phyloP scores from a whole-genome alignment of 1,140 invertebrate species.

The Saxidomus purpurata region DNA sequence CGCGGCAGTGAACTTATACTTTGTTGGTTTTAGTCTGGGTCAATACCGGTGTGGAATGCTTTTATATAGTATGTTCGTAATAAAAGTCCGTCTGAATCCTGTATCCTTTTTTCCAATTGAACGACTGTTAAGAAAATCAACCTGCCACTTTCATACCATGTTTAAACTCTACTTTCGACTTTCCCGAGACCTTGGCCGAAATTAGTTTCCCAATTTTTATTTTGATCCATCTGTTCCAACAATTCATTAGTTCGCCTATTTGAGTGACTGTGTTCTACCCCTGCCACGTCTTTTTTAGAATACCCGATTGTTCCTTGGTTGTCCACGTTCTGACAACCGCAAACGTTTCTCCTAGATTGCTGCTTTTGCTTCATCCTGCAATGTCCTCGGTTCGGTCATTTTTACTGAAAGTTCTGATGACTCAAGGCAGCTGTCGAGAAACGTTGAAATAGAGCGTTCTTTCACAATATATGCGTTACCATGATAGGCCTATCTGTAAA shows the following conservation, averaged over 20 bases:
- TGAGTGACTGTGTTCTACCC: not conserved
- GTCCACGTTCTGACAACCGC: conserved; percentile 39
- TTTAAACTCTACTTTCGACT: not conserved
- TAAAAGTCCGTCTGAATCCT: too few relatives aligned
- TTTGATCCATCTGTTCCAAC: not conserved
- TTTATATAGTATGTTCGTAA: too few relatives aligned
- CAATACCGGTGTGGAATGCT: too few relatives aligned
- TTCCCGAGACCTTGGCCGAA: conserved; percentile 4
- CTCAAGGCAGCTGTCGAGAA: conserved; percentile 64
- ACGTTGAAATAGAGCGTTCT: conserved; percentile 46
- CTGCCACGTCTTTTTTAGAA: too few relatives aligned
- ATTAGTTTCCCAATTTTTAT: conserved; percentile 23
- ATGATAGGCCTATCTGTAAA: conserved; percentile 61
- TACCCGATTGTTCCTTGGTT: not conserved
- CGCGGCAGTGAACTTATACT: too few relatives aligned
- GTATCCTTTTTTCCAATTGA: too few relatives aligned
- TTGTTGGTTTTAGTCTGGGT: too few relatives aligned
- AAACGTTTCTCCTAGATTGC: conserved; percentile 68
- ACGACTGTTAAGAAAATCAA: too few relatives aligned
- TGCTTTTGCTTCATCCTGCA: conserved; percentile 45
- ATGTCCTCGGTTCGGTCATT: conserved; percentile 56
- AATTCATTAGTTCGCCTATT: not conserved
- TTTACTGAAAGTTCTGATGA: conserved; percentile 60
- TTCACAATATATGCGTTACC: conserved; percentile 62
- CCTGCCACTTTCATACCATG: too few relatives aligned